These are phyloP conservation scores for Eulemur coronatus DNA, from an alignment of 2,797 vertebrate genomes.

Conservation along the genomic window DNA sequence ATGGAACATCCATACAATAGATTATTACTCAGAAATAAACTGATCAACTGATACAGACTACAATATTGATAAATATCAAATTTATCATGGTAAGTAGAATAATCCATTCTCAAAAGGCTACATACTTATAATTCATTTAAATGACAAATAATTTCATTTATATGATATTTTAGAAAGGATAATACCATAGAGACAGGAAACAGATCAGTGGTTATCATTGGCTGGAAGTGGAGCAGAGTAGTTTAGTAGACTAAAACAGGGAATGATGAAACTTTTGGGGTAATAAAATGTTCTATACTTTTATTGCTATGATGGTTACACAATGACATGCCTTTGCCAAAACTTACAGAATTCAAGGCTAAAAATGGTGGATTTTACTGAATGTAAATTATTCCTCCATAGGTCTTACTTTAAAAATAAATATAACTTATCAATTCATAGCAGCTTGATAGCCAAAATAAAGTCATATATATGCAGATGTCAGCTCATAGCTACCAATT, in stretches of 20 bases:
- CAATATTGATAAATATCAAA: neutral
- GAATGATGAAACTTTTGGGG: neutral
- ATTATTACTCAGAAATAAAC: neutral
- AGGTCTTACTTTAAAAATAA: neutral
- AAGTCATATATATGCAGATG: neutral
- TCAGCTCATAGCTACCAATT: neutral
- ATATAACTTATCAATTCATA: neutral
- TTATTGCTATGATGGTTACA: neutral
- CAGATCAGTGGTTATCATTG: neutral
- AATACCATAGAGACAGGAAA: neutral
- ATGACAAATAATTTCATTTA: neutral
- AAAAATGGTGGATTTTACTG: neutral
- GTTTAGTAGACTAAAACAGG: neutral
- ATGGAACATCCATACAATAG: neutral
- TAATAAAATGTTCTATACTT: neutral
- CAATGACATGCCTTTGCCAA: neutral
- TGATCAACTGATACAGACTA: neutral
- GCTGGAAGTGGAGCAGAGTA: neutral
- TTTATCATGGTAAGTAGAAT: neutral
- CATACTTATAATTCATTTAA: neutral
- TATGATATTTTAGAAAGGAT: neutral
- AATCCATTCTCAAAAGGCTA: neutral
- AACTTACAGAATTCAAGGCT: neutral
- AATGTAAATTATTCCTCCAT: neutral
- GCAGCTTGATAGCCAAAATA: neutral